These are phyloP conservation scores for Stomorhina lunata DNA, from an alignment of 2,888 invertebrate species.

Conservation along the genomic window DNA sequence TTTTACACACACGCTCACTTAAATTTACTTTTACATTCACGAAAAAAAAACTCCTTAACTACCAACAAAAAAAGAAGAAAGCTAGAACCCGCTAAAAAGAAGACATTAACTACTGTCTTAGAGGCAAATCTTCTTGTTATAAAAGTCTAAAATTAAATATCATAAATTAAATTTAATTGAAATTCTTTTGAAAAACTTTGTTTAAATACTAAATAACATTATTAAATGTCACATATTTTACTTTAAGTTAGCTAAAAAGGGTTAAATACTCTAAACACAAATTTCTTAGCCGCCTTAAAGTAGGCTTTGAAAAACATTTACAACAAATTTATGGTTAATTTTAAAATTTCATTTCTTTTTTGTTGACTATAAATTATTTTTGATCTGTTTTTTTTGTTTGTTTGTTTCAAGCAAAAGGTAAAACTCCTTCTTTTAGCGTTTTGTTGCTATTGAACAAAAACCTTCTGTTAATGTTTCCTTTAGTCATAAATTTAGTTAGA, in stretches of 20 bases:
- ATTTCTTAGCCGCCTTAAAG: neutral
- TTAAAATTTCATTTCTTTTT: conserved; percentile 1
- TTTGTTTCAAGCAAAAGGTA: too few relatives aligned
- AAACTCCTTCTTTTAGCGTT: conserved; percentile 10
- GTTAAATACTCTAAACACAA: neutral
- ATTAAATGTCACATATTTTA: conserved; percentile 28
- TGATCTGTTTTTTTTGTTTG: conserved; percentile 12
- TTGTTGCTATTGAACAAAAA: neutral
- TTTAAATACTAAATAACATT: conserved; percentile 5
- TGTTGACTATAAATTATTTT: conserved; percentile 34
- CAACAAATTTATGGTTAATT: neutral
- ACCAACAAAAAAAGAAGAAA: neutral
- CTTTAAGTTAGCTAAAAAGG: neutral
- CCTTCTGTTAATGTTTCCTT: conserved; percentile 75
- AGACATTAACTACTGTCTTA: conserved; percentile 38
- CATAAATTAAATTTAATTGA: conserved; percentile 78
- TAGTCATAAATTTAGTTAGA: conserved; percentile 78
- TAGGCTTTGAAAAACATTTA: neutral
- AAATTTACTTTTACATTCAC: neutral
- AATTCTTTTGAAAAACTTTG: conserved; percentile 63
- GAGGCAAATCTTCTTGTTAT: conserved; percentile 23
- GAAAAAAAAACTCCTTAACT: conserved; percentile 8
- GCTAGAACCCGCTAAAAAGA: neutral
- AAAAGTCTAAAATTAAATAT: conserved; percentile 60
- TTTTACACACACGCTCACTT: neutral